Evolutionary conservation across 2,113 vertebrate species (phyloP).

Genomic region (Clupea harengus): DNA sequence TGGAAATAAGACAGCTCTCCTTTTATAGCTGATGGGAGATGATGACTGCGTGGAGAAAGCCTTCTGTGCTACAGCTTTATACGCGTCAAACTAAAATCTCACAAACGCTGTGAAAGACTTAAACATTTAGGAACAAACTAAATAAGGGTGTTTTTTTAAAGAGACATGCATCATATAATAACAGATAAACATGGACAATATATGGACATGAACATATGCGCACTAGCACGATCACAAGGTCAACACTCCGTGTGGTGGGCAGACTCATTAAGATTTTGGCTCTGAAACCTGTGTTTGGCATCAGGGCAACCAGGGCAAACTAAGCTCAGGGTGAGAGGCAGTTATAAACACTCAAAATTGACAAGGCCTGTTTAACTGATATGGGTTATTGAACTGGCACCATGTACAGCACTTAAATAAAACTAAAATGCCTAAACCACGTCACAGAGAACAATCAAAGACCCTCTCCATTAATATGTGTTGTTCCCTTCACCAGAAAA

Average conservation of each 20-base stretch:
- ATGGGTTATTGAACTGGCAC: not conserved
- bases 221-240: not conserved
- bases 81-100: not conserved
- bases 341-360: slow-evolving; percentile 3
- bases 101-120: not conserved
- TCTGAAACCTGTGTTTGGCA: not conserved
- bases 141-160: not conserved
- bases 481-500: not conserved
- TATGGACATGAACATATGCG: slow-evolving; percentile 1
- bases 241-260: slow-evolving; percentile 1
- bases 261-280: slow-evolving; percentile 14
- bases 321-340: slow-evolving; percentile 11
- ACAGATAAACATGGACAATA: not conserved
- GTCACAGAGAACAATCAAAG: not conserved
- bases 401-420: not conserved
- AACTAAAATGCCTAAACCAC: not conserved
- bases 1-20: not conserved
- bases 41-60: not conserved
- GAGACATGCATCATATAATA: not conserved
- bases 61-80: not conserved
- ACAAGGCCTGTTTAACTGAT: slow-evolving; percentile 10
- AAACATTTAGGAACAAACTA: not conserved
- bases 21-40: not conserved
- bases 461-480: not conserved
- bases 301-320: not conserved